Evolutionary conservation across 2,113 vertebrate genomes (phyloP).

Genomic region (Myiagra hebetior): DNA sequence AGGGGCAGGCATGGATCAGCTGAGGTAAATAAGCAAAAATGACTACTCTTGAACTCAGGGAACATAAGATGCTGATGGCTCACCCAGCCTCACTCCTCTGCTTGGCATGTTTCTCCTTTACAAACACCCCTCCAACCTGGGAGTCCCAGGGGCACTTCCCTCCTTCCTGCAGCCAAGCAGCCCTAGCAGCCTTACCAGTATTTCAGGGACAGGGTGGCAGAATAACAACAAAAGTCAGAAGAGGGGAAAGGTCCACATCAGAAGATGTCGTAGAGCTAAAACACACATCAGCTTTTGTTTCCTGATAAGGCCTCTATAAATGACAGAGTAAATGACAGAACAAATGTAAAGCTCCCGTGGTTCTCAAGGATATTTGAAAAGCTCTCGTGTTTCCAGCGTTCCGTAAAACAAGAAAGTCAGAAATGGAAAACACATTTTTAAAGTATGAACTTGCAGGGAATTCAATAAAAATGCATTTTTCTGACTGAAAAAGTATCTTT

Average conservation of each 20-base stretch:
- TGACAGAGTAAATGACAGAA: not conserved
- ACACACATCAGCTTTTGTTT: not conserved
- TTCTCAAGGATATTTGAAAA: slow-evolving; percentile 21
- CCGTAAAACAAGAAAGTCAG: slow-evolving; percentile 44
- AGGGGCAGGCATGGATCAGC: not conserved
- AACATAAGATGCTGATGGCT: rapidly evolving
- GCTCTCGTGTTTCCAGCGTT: slow-evolving; percentile 42
- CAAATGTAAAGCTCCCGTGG: not conserved
- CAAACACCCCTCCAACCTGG: not conserved
- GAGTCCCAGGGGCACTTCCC: rapidly evolving
- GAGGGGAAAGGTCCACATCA: not conserved
- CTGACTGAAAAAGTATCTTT: slow-evolving; percentile 51
- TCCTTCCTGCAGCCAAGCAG: not conserved
- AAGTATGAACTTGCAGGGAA: slow-evolving; percentile 34
- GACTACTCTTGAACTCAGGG: not conserved
- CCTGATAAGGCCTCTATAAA: not conserved
- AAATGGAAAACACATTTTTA: slow-evolving; percentile 64
- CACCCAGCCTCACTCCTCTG: not conserved
- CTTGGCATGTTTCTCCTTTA: not conserved
- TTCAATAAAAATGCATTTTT: slow-evolving; percentile 59
- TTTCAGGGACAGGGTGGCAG: not conserved
- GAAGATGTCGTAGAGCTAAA: not conserved
- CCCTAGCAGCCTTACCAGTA: not conserved
- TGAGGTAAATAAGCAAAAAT: not conserved
- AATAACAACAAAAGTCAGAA: not conserved